A percentile compares a stretch with the other conserved stretches of the same genome.
phyloP scores from a whole-genome alignment of 1,140 invertebrate genomes.

The Lanistes nyassanus region DNA sequence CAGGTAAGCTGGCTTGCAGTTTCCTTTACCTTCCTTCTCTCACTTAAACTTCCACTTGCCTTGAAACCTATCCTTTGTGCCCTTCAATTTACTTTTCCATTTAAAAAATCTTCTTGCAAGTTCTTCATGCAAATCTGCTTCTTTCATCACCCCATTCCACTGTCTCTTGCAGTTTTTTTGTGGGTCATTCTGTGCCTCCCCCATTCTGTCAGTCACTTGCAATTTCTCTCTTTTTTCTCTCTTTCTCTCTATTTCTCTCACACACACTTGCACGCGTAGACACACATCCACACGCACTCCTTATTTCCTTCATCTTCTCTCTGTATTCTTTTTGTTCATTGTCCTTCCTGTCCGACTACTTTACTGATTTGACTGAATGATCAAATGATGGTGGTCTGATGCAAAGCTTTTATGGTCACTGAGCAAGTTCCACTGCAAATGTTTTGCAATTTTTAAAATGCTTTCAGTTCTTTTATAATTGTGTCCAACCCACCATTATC shows the following conservation, averaged over 20 bases:
- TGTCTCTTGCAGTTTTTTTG: background rate
- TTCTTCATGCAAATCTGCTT: background rate
- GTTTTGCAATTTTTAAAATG: too few relatives aligned
- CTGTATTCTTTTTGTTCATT: too few relatives aligned
- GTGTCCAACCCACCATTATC: too few relatives aligned
- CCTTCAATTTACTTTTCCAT: background rate
- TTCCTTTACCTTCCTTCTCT: background rate
- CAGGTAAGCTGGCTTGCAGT: constrained; percentile 64
- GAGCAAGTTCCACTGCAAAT: too few relatives aligned
- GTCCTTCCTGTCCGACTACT: too few relatives aligned
- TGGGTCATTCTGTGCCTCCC: constrained; percentile 6
- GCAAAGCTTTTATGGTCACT: too few relatives aligned
- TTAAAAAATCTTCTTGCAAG: background rate
- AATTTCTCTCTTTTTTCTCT: background rate
- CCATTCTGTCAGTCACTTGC: background rate
- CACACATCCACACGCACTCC: too few relatives aligned
- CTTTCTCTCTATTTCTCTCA: background rate
- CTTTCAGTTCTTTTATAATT: too few relatives aligned
- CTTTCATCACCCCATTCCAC: background rate
- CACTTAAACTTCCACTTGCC: background rate
- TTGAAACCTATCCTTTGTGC: background rate
- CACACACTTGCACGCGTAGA: too few relatives aligned
- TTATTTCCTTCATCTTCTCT: too few relatives aligned
- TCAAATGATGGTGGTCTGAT: too few relatives aligned
- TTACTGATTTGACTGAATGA: too few relatives aligned